These are phyloP conservation scores for Hippasteria phrygiana DNA, from an alignment of 53 echinoderm and acorn worm species.

Conservation along the genomic window DNA sequence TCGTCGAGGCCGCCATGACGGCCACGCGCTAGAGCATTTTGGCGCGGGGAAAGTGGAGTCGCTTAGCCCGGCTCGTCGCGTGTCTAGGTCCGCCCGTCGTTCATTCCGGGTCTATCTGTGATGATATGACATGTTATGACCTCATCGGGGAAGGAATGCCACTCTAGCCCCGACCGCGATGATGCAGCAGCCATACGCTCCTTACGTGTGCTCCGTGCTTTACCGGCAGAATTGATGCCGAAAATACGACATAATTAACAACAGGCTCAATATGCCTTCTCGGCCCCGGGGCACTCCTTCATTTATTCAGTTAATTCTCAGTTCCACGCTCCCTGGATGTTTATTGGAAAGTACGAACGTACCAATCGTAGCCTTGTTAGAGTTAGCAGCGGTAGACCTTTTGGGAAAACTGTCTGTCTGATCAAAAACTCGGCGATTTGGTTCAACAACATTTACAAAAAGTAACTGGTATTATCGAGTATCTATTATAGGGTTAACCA, in stretches of 20 bases:
- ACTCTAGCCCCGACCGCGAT: not conserved
- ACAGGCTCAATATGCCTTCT: conserved; percentile 9
- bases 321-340: not conserved
- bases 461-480: no score
- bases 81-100: not conserved
- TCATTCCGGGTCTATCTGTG: not conserved
- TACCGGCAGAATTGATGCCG: conserved; percentile 18
- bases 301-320: conserved; percentile 21
- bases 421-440: no score
- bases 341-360: not conserved
- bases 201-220: conserved; percentile 20
- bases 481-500: no score
- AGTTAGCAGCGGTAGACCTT: not conserved
- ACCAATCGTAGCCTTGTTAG: not conserved
- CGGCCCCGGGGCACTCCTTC: conserved; percentile 2
- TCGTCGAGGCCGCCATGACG: not conserved
- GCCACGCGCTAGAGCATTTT: conserved; percentile 32
- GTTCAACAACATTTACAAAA: no score
- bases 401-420: not conserved
- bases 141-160: not conserved
- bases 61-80: conserved; percentile 11
- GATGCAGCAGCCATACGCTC: not conserved
- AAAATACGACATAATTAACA: conserved; percentile 52
- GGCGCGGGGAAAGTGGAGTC: not conserved
- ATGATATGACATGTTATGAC: not conserved